Base-by-base conservation (phyloP, 2,113 vertebrate species). In the Sceloporus undulatus region DNA sequence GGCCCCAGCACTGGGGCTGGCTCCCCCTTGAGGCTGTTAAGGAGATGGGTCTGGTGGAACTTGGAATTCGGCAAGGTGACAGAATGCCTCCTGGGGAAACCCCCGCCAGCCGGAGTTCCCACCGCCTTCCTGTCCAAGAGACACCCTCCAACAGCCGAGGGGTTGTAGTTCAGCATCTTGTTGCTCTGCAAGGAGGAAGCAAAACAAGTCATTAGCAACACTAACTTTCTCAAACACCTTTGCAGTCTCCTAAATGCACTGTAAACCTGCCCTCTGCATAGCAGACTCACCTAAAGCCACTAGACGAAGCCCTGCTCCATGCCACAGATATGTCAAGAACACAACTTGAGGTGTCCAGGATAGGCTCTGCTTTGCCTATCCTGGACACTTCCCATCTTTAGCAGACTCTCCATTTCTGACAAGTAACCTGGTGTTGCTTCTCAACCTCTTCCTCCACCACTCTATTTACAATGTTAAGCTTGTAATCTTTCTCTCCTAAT, bases 41-140 rank as follows among this genome's bases (percentile, higher is more conserved):
- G 97, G 90, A 99, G 98, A 97, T 98, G 98, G 96, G 98, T 98
- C 97, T 98, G 98, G 95, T 97, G 98, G 91, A 99, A 98, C 95
- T 98, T 99, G 94, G 98, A 97, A 96, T 97, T 97, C 91, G 97
- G 96, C 94, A 97, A 95, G 82, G 97, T 99, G 94, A 99, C 98
- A 0, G 99, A 99, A 96, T 99, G 98, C 96, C 98, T 98, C 95
- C 98, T 97, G 94, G 98, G 97, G 94, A 98, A 99, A 89, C 98
- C 96, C 77, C 97, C 98, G 84, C 97, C 96, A 0, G 98, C 97
- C 62, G 99, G 99, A 88, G 98, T 98, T 88, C 99, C 99, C 96
- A 99, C 99, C 34, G 98, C 99, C 96, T 99, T 99, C 97, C 98
- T 99, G 98, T 99, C 98, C 98, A 99, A 98, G 97, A 99, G 97